Evolutionary conservation across 2,888 invertebrate genomes (phyloP), one percentile per base, ranked within the genome.

Genomic region (Callyntrura sp.): DNA sequence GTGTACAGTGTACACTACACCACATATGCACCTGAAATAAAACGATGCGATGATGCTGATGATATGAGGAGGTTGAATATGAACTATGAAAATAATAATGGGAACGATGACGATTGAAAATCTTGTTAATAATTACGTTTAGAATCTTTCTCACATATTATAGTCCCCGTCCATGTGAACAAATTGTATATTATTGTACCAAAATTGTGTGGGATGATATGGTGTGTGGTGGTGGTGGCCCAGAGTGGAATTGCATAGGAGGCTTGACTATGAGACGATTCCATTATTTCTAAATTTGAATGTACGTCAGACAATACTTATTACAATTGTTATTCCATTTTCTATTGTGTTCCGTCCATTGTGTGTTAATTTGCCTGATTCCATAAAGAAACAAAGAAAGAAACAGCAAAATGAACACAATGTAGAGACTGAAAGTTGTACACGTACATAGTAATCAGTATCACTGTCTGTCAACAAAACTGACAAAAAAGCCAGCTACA

Each of bases 271-370:
- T 51, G 60, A 43, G 60, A 85, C 79, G 57, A 85, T 85, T 89
- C 76, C 65, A 78, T 84, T 78, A 62, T 76, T 76, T 76, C 60
- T 57, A 60, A 79, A 79, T 79, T 62, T 82, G 48, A 82, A 65
- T 82, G 82, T 82, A 82, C 65, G 65, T 48, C 65, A 79, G 84
- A 89, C 84, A 84, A 89, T 83, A 83, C 81, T 89, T 85, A 89
- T 85, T 84, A 89, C 89, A 51, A 89, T 89, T 85, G 81, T 84
- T 81, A 85, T 79, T 89, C 85, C 78, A 88, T 89, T 85, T 89
- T 85, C 85, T 68, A 89, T 89, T 89, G 89, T 89, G 25, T 65
- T 81, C 65, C 78, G 17, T 60, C 89, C 81, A 89, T 89, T 89
- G 89, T 89, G 78, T 89, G 89, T 85, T 89, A 89, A 89, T 89